Evolutionary conservation across 2,113 vertebrate genomes (phyloP).

Genomic region (Hippocampus abdominalis): DNA sequence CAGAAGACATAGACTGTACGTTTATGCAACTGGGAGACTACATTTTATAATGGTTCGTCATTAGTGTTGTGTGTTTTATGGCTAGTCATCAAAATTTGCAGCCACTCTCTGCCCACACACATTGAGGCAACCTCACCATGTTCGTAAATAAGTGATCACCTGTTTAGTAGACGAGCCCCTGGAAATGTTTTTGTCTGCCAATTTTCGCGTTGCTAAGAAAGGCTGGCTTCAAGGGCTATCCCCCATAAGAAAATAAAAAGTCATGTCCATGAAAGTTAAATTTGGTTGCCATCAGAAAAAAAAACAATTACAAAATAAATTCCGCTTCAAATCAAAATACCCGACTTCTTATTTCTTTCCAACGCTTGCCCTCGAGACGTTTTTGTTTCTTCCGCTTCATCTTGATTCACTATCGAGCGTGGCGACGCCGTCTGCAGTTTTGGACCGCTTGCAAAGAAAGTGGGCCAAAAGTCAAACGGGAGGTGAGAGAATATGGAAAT

Average conservation of each 20-base stretch:
- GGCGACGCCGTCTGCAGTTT: not conserved
- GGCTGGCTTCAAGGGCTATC: not conserved
- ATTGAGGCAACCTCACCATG: no score
- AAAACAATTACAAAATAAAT: no score
- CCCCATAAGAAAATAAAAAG: no score
- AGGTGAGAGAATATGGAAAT: constrained; percentile 24
- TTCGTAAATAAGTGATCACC: no score
- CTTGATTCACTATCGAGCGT: not conserved
- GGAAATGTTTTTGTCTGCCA: not conserved
- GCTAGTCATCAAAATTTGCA: no score
- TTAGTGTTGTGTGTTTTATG: not conserved
- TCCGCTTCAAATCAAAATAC: not conserved
- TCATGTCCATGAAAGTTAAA: no score
- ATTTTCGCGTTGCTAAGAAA: not conserved
- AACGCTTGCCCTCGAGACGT: not conserved
- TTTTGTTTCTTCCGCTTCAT: not conserved
- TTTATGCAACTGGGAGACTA: not conserved
- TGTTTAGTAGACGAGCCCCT: no score
- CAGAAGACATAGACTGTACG: not conserved
- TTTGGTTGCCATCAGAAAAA: not conserved
- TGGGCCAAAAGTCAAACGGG: constrained; percentile 29
- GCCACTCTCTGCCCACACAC: no score
- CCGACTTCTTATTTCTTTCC: not conserved
- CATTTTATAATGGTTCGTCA: not conserved
- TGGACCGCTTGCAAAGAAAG: constrained; percentile 36